Evolutionary conservation across 2,888 invertebrate genomes (phyloP).

Genomic region (Diarsia mendica): DNA sequence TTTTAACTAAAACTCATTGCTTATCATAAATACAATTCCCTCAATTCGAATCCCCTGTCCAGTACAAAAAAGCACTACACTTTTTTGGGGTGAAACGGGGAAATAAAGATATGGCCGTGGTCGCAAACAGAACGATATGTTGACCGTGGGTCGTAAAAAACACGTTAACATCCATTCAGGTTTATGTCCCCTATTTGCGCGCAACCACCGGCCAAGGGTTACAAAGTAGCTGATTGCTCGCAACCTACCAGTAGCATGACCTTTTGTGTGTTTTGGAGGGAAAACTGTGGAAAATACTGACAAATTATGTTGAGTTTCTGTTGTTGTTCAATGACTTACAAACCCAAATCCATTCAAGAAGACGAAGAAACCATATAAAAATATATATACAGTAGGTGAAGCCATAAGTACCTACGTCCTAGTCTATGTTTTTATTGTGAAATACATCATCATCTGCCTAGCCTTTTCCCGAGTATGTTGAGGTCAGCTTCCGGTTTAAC

Average conservation of each 20-base stretch:
- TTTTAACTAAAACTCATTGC: conserved; percentile 9
- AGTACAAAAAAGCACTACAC: conserved; percentile 76
- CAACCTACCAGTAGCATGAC: conserved; percentile 73
- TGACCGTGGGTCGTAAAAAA: conserved; percentile 89
- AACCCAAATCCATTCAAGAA: neutral
- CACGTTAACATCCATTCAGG: conserved; percentile 90
- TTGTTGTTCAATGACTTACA: neutral
- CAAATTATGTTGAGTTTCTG: neutral
- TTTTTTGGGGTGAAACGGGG: conserved; percentile 79
- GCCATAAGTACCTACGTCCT: neutral
- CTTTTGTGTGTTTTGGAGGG: conserved; percentile 69
- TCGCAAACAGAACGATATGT: conserved; percentile 89
- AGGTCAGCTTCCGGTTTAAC: too few species aligned
- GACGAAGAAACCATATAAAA: neutral
- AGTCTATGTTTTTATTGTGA: too few species aligned
- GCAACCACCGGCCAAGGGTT: conserved; percentile 81
- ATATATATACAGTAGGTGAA: rapidly evolving
- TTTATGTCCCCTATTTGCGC: conserved; percentile 88
- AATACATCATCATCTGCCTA: too few species aligned
- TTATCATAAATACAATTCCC: conserved; percentile 57
- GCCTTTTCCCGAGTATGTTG: too few species aligned
- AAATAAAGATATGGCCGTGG: conserved; percentile 86
- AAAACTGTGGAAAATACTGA: conserved; percentile 34
- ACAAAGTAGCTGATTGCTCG: conserved; percentile 87
- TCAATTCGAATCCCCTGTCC: conserved; percentile 40